Evolutionary conservation across 2,888 invertebrate genomes (phyloP).

Genomic region (Cerceris rybyensis): DNA sequence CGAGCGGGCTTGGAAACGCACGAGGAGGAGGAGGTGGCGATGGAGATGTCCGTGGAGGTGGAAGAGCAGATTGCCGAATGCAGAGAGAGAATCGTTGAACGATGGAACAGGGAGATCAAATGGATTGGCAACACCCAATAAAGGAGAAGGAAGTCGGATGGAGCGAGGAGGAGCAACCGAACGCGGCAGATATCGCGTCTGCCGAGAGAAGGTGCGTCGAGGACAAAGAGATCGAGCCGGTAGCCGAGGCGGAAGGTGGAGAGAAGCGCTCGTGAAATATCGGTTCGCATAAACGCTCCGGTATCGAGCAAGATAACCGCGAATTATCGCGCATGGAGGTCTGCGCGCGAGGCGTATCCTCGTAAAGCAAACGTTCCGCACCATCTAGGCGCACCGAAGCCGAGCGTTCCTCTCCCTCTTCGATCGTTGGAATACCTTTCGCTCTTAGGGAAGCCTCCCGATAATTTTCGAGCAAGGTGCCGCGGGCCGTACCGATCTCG

Average conservation of each 20-base stretch:
- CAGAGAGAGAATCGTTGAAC: no score
- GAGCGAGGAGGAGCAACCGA: not conserved
- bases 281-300: conserved; percentile 59
- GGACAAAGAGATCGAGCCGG: no score
- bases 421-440: not conserved
- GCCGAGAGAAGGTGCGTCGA: no score
- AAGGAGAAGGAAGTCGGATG: conserved; percentile 20
- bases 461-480: conserved; percentile 16
- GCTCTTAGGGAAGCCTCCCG: not conserved
- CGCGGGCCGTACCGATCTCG: conserved; percentile 8
- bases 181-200: no score
- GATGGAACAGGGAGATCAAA: no score
- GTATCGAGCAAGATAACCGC: conserved; percentile 67
- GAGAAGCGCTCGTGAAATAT: conserved; percentile 57
- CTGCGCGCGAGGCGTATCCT: conserved; percentile 40
- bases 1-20: not conserved
- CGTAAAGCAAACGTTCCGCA: conserved; percentile 53
- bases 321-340: conserved; percentile 70
- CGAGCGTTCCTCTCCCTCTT: conserved; percentile 8
- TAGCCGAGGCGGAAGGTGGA: no score
- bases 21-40: not conserved
- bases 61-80: not conserved
- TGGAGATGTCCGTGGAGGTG: not conserved
- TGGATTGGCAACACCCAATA: not conserved
- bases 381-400: conserved; percentile 24